Evolutionary conservation across 2,888 invertebrate genomes (phyloP).

Genomic region (Tipula unca): DNA sequence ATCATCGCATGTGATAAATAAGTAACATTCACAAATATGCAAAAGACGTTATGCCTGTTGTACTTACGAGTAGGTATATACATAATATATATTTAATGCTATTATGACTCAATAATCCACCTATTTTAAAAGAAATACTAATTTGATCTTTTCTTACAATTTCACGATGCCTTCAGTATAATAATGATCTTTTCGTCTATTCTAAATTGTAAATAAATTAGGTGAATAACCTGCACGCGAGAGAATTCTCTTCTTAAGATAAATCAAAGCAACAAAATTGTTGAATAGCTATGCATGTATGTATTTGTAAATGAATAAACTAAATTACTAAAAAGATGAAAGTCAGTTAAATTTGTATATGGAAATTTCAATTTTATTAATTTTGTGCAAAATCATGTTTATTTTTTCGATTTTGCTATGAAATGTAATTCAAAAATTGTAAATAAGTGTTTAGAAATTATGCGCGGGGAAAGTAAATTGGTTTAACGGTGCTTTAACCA

Average conservation of each 20-base stretch:
- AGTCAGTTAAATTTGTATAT: not conserved
- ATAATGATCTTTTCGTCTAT: not conserved
- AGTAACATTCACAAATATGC: not conserved
- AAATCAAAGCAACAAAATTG: not conserved
- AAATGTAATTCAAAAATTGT: not conserved
- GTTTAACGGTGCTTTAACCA: not conserved
- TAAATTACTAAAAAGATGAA: no score
- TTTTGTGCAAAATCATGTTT: not conserved
- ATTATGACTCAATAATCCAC: not conserved
- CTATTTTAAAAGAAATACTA: not conserved
- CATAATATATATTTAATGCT: not conserved
- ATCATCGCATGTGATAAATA: no score
- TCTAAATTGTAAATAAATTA: not conserved
- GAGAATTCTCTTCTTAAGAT: not conserved
- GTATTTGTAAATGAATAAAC: not conserved
- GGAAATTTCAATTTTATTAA: not conserved
- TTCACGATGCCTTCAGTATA: not conserved
- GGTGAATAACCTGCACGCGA: not conserved
- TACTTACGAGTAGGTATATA: not conserved
- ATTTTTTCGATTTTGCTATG: not conserved
- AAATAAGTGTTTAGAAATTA: not conserved
- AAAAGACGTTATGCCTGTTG: not conserved
- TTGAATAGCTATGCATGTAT: no score
- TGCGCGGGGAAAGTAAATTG: not conserved
- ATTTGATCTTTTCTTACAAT: not conserved